Percentiles rank a stretch among this genome's conserved stretches.
phyloP scores from a whole-genome alignment of 2,113 vertebrate genomes.

The Ageneiosus marmoratus region DNA sequence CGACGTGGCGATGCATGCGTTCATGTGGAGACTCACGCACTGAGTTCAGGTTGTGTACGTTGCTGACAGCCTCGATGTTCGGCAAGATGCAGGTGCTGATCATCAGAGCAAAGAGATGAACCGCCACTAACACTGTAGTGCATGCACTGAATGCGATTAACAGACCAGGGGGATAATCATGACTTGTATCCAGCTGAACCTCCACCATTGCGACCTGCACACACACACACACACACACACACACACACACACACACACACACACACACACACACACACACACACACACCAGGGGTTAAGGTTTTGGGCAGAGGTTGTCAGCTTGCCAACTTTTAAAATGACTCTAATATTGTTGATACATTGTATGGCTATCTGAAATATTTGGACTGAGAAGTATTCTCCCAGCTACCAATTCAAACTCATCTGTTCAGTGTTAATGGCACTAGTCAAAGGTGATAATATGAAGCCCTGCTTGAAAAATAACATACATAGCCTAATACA shows the following conservation, averaged over 20 bases:
- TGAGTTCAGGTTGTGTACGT: constrained; percentile 96
- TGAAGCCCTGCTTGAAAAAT: too few species aligned
- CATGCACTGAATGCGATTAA: constrained; percentile 96
- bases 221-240: constrained; percentile 64
- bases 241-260: constrained; percentile 57
- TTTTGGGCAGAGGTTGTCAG: too few species aligned
- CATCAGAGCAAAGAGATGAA: constrained; percentile 98
- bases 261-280: too few species aligned
- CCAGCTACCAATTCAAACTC: too few species aligned
- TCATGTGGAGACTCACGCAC: constrained; percentile 96
- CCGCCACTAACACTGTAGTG: constrained; percentile 93
- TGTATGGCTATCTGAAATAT: too few species aligned
- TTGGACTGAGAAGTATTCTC: too few species aligned
- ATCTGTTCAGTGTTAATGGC: background rate
- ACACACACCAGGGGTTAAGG: constrained; percentile 51
- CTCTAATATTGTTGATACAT: too few species aligned
- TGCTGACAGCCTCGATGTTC: constrained; percentile 96
- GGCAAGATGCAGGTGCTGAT: constrained; percentile 98
- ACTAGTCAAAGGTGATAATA: background rate
- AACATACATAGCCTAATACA: too few species aligned
- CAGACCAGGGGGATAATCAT: constrained; percentile 85
- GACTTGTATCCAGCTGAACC: constrained; percentile 83
- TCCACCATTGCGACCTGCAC: constrained; percentile 97
- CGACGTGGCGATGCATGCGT: constrained; percentile 95
- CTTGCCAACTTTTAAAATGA: too few species aligned